Conservation (phyloP, 2,113 vertebrate genomes). For the Microcebus lehilahytsara region DNA sequence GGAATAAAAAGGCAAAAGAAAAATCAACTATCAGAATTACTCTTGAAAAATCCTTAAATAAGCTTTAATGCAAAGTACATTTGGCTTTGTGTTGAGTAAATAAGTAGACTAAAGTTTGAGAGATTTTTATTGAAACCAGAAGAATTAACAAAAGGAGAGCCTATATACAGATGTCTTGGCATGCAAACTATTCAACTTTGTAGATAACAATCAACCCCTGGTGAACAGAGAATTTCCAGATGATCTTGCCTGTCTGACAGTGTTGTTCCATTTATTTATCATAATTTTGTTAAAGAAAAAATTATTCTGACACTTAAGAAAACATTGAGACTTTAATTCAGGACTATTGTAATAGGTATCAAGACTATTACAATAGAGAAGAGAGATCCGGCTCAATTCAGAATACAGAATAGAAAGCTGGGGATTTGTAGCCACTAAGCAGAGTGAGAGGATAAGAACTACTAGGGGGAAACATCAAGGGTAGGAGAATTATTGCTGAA, state of each 20-base stretch:
- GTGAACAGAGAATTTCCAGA: neutral
- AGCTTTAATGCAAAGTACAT: neutral
- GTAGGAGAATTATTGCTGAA: neutral
- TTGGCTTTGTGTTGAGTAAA: slow-evolving; percentile 1
- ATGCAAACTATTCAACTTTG: neutral
- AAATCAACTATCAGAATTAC: neutral
- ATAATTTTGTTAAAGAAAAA: neutral
- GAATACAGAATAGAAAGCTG: neutral
- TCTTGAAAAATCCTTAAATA: neutral
- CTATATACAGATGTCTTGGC: neutral
- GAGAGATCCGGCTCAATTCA: neutral
- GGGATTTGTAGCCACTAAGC: neutral
- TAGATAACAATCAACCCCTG: neutral
- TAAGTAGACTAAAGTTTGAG: neutral
- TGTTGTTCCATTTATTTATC: neutral
- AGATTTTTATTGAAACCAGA: neutral
- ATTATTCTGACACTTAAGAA: neutral
- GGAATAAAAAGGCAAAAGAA: neutral
- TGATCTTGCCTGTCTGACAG: neutral
- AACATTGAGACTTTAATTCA: neutral
- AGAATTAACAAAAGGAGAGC: neutral
- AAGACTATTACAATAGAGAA: neutral
- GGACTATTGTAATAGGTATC: neutral
- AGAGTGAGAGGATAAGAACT: neutral
- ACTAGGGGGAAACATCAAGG: neutral